A percentile compares a stretch with the other conserved stretches of the same genome.
phyloP scores from a whole-genome alignment of 2,797 vertebrate species.

The Rhabdomys pumilio region DNA sequence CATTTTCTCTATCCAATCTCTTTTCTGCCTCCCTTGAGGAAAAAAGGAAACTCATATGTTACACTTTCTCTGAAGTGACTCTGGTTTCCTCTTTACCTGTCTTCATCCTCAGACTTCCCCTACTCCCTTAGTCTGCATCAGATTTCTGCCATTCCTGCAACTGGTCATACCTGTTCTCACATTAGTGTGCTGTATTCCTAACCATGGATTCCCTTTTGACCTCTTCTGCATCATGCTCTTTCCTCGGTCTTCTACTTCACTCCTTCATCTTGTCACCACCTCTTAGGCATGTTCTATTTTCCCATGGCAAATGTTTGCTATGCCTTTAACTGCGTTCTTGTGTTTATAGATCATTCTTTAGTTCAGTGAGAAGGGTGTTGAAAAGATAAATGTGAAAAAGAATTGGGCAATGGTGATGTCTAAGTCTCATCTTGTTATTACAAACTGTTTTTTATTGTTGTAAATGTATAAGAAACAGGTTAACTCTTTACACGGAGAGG shows the following conservation, averaged over 20 bases:
- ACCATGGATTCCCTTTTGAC: background rate
- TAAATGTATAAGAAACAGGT: background rate
- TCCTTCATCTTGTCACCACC: background rate
- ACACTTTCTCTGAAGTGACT: background rate
- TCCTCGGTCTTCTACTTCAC: background rate
- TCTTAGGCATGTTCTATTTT: background rate
- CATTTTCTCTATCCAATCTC: too few species aligned
- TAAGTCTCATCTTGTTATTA: background rate
- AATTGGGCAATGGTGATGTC: background rate
- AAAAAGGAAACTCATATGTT: background rate
- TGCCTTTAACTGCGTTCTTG: background rate
- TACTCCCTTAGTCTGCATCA: background rate
- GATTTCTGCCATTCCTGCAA: background rate
- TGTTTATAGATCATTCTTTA: background rate
- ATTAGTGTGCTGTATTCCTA: background rate
- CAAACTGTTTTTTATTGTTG: background rate
- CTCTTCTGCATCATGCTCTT: background rate
- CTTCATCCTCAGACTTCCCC: background rate
- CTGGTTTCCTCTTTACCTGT: background rate
- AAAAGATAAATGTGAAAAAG: background rate
- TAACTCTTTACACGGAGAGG: background rate
- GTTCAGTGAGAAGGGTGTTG: background rate
- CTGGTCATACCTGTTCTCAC: background rate
- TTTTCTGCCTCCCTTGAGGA: background rate
- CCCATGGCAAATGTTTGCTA: background rate